These are phyloP conservation scores for Daktulosphaira vitifoliae DNA, from an alignment of 1,140 invertebrate genomes.

Conservation along the genomic window DNA sequence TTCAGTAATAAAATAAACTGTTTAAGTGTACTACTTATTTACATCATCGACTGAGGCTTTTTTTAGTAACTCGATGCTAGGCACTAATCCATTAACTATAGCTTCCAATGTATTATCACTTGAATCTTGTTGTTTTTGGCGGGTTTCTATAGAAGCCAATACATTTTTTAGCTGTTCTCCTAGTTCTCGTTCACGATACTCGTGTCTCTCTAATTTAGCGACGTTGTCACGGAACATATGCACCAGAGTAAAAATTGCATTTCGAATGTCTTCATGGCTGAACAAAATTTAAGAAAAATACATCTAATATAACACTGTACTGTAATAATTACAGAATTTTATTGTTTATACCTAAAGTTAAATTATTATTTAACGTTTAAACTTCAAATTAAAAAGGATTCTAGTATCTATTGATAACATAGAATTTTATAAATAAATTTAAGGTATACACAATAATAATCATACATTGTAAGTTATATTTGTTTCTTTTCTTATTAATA, in stretches of 20 bases:
- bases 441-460: too few relatives aligned
- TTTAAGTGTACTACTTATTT: neutral
- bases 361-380: too few relatives aligned
- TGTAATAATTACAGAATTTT: too few relatives aligned
- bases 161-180: conserved; percentile 70
- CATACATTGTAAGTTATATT: too few relatives aligned
- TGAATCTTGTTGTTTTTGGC: conserved; percentile 49
- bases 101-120: conserved; percentile 57
- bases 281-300: conserved; percentile 38
- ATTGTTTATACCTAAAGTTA: too few relatives aligned
- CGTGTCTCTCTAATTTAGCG: conserved; percentile 75
- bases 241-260: conserved; percentile 70
- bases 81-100: conserved; percentile 38
- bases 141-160: conserved; percentile 59
- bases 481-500: too few relatives aligned
- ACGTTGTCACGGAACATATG: conserved; percentile 68
- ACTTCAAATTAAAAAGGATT: too few relatives aligned
- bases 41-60: neutral
- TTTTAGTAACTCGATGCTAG: conserved; percentile 51
- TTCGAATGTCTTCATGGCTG: conserved; percentile 71
- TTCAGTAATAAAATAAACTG: too few relatives aligned
- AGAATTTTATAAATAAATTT: too few relatives aligned
- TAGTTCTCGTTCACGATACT: conserved; percentile 65
- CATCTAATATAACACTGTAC: too few relatives aligned
- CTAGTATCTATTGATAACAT: too few relatives aligned